Percentiles rank a stretch among this genome's conserved stretches.
phyloP scores from a whole-genome alignment of 2,888 invertebrate species.

The Plebejus argus region DNA sequence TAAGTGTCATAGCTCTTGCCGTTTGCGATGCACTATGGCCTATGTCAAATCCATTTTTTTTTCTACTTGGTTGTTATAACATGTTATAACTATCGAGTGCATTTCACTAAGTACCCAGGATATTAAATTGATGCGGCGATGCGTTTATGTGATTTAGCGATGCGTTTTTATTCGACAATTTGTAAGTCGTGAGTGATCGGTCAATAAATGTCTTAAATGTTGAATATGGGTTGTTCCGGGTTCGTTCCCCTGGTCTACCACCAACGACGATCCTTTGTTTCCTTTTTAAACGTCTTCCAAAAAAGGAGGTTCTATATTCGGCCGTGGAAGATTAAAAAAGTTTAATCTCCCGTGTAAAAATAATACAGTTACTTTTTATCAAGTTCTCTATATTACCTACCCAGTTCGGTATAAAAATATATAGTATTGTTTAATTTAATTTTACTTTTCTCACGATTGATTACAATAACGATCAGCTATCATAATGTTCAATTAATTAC shows the following conservation, averaged over 20 bases:
- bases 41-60: background rate
- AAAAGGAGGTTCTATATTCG: background rate
- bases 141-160: conserved; percentile 14
- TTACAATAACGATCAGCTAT: background rate
- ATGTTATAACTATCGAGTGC: background rate
- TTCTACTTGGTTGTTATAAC: background rate
- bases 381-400: too few species aligned
- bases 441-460: background rate
- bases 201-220: conserved; percentile 30
- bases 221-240: conserved; percentile 28
- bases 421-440: background rate
- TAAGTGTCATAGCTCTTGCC: too few species aligned
- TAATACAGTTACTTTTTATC: too few species aligned
- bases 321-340: background rate
- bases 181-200: conserved; percentile 19
- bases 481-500: conserved; percentile 7
- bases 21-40: too few species aligned
- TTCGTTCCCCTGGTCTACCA: conserved; percentile 26
- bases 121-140: background rate
- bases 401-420: too few species aligned
- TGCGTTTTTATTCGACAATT: conserved; percentile 26
- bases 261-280: conserved; percentile 24
- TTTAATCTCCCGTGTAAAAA: too few species aligned
- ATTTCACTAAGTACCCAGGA: background rate
- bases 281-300: background rate